phyloP scores from a whole-genome alignment of 2,888 invertebrate genomes.

The Leptopilina myrica region DNA sequence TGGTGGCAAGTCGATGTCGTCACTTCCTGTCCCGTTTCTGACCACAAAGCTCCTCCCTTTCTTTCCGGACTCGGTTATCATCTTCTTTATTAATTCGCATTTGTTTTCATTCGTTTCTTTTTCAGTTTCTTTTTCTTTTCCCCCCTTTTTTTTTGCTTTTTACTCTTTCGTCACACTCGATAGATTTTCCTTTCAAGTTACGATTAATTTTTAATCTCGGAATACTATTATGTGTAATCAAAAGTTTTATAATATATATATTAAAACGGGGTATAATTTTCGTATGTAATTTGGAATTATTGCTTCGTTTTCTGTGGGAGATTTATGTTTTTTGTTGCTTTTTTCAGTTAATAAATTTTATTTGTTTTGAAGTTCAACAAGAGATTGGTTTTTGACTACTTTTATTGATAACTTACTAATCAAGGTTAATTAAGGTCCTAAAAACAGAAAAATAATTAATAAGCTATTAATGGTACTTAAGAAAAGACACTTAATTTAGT shows the following conservation, averaged over 20 bases:
- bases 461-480: too few relatives aligned
- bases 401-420: too few relatives aligned
- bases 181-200: background rate
- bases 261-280: too few relatives aligned
- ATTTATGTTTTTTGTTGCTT: too few relatives aligned
- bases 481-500: too few relatives aligned
- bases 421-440: too few relatives aligned
- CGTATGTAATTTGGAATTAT: too few relatives aligned
- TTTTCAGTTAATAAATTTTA: too few relatives aligned
- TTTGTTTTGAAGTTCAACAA: too few relatives aligned
- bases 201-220: background rate
- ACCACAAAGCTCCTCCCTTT: conserved; percentile 48
- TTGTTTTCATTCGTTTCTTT: conserved; percentile 45
- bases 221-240: background rate
- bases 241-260: background rate
- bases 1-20: conserved; percentile 60
- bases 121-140: conserved; percentile 24
- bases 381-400: too few relatives aligned
- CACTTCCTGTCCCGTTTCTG: conserved; percentile 66
- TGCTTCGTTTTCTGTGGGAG: too few relatives aligned
- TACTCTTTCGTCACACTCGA: conserved; percentile 5
- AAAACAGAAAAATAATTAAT: too few relatives aligned
- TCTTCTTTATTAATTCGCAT: conserved; percentile 38
- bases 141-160: background rate
- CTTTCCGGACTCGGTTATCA: conserved; percentile 6